A percentile compares a stretch with the other conserved stretches of the same genome.
phyloP scores from a whole-genome alignment of 2,888 invertebrate genomes.

The Scrobipalpa atriplicella region DNA sequence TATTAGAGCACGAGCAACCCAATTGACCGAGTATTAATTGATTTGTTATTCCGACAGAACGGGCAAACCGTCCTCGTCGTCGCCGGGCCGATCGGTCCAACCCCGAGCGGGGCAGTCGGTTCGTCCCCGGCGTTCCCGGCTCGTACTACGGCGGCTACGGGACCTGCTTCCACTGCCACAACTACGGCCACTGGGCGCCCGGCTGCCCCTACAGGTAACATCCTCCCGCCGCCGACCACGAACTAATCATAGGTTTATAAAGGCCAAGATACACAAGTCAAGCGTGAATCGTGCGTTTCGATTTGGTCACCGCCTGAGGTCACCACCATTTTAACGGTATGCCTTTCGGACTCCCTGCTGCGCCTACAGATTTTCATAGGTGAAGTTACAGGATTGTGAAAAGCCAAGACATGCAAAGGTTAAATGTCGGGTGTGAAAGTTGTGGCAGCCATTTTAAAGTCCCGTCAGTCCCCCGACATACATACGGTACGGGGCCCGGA shows the following conservation, averaged over 20 bases:
- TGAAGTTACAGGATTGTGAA: too few relatives aligned
- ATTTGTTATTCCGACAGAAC: constrained; percentile 30
- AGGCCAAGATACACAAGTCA: background rate
- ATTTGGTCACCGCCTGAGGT: too few relatives aligned
- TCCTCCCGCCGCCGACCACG: background rate
- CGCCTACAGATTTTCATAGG: too few relatives aligned
- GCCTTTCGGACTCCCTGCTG: too few relatives aligned
- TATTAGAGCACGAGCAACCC: too few relatives aligned
- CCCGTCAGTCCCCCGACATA: too few relatives aligned
- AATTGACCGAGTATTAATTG: background rate
- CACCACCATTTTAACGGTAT: too few relatives aligned
- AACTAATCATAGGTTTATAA: background rate
- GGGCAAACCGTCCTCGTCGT: constrained; percentile 35
- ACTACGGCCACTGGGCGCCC: constrained; percentile 77
- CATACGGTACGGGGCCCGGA: too few relatives aligned
- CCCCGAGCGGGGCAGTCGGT: constrained; percentile 39
- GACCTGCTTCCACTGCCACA: constrained; percentile 81
- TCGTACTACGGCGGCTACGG: constrained; percentile 85
- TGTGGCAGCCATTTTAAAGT: too few relatives aligned
- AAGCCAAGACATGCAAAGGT: too few relatives aligned
- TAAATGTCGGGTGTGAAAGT: too few relatives aligned
- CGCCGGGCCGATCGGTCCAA: constrained; percentile 36
- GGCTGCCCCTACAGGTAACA: constrained; percentile 61
- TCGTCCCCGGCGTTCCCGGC: constrained; percentile 59
- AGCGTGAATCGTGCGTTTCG: too few relatives aligned